Conservation (phyloP, 2,888 invertebrate species). For the Cantharis flavilabris region DNA sequence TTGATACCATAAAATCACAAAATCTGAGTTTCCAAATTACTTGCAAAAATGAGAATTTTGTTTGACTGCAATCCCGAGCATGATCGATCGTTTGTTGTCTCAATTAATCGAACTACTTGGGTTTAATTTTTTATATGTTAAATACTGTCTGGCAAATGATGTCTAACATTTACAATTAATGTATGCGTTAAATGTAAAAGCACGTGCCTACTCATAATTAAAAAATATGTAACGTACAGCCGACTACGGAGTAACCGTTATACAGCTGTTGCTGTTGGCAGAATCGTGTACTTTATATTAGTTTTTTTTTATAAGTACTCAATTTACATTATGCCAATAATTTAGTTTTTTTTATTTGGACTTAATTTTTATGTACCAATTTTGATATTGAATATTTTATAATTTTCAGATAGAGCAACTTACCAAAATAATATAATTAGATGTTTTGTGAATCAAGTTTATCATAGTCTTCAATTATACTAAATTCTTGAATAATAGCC, state of each 20-base stretch:
- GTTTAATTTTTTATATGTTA: background rate
- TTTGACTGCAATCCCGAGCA: no score
- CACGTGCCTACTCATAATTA: background rate
- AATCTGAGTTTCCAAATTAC: background rate
- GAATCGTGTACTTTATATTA: background rate
- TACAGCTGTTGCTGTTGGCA: background rate
- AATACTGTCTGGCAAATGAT: background rate
- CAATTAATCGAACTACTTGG: background rate
- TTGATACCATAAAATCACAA: background rate
- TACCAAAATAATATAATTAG: slow-evolving; percentile 34
- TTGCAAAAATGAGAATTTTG: background rate
- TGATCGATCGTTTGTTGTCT: background rate
- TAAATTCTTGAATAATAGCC: slow-evolving; percentile 34
- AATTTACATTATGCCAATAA: background rate
- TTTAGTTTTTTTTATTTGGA: background rate
- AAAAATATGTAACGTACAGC: background rate
- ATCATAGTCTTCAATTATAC: slow-evolving; percentile 33
- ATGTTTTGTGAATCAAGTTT: slow-evolving; percentile 29
- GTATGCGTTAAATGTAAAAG: background rate
- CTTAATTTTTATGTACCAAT: background rate
- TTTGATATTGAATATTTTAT: slow-evolving; percentile 5
- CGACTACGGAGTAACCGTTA: background rate
- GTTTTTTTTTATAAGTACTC: background rate
- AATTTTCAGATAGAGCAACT: slow-evolving; percentile 15
- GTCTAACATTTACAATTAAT: background rate